These are phyloP conservation scores for Pachydiplax longipennis DNA, from an alignment of 2,888 invertebrate genomes.

Conservation along the genomic window DNA sequence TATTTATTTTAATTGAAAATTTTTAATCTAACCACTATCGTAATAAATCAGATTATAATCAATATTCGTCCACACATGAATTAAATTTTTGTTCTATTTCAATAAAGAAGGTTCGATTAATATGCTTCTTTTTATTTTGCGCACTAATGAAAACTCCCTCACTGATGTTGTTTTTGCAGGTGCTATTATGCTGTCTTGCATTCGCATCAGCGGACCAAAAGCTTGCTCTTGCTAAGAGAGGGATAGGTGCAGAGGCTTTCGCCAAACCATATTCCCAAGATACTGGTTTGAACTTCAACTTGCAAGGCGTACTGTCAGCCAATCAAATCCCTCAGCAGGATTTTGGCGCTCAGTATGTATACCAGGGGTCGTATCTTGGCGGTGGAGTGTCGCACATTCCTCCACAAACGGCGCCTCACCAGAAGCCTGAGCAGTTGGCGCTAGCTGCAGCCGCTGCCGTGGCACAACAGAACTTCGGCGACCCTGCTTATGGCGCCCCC, in stretches of 20 bases:
- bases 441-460: conserved; percentile 11
- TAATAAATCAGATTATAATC: no score
- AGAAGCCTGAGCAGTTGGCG: conserved; percentile 17
- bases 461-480: conserved; percentile 28
- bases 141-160: background rate
- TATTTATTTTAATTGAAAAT: no score
- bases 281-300: background rate
- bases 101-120: no score
- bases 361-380: background rate
- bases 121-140: background rate
- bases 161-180: background rate
- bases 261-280: conserved; percentile 10
- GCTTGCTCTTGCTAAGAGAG: background rate
- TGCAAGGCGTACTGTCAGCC: background rate
- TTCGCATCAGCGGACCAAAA: background rate
- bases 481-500: conserved; percentile 13
- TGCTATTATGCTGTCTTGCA: background rate
- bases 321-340: background rate
- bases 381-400: background rate
- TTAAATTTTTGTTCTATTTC: no score
- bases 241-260: conserved; percentile 21
- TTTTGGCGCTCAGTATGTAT: background rate
- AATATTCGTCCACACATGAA: no score
- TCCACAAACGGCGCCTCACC: background rate
- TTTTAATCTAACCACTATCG: no score